Conservation (phyloP, 2,113 vertebrate genomes). For the Cochlearius cochlearius region DNA sequence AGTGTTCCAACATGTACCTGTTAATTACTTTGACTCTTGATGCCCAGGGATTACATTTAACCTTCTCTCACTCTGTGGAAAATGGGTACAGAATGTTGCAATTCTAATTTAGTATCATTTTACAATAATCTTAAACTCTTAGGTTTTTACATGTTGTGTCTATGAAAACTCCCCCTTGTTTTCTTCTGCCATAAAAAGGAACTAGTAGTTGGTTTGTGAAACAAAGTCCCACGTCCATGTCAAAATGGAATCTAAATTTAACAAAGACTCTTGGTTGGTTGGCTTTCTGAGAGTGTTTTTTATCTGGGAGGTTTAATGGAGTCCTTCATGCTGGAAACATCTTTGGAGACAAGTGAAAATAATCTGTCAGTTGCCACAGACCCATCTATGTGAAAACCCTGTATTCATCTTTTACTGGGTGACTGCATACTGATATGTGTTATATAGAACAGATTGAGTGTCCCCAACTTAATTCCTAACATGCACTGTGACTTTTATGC, state of each 20-base stretch:
- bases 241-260: background rate
- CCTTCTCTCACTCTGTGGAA: background rate
- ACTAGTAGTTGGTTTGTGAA: background rate
- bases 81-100: background rate
- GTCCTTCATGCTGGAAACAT: background rate
- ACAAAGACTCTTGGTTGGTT: background rate
- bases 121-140: background rate
- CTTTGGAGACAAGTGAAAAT: background rate
- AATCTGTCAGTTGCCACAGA: constrained; percentile 4
- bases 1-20: background rate
- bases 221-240: background rate
- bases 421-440: background rate
- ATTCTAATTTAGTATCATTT: background rate
- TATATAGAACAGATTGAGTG: background rate
- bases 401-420: background rate
- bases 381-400: background rate
- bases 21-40: background rate
- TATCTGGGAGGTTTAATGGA: background rate
- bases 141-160: background rate
- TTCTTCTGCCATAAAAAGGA: background rate
- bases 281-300: background rate
- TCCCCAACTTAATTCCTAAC: background rate
- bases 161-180: background rate
- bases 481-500: background rate
- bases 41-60: background rate